Percentiles rank a stretch among this genome's conserved stretches.
Evolutionary conservation across 2,888 invertebrate species (phyloP).

Genomic region (Cephus rjabovi): DNA sequence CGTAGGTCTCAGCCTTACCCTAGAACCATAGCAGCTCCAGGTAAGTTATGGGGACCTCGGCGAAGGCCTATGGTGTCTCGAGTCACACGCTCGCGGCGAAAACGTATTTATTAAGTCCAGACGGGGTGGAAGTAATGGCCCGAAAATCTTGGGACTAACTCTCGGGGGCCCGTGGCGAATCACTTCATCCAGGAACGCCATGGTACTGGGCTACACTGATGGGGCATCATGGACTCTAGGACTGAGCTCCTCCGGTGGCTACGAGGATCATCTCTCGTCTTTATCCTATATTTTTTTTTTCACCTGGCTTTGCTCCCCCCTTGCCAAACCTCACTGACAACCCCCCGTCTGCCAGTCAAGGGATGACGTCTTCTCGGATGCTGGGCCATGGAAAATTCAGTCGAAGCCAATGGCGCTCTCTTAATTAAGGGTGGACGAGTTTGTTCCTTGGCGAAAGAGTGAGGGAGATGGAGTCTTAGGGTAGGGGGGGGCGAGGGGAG

Average conservation of each 20-base stretch:
- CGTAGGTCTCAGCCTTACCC: background rate
- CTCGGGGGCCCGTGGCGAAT: slow-evolving; percentile 37
- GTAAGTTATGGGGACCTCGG: slow-evolving; percentile 26
- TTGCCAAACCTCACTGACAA: background rate
- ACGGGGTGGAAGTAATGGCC: slow-evolving; percentile 11
- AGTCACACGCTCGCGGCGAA: slow-evolving; percentile 28
- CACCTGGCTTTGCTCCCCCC: background rate
- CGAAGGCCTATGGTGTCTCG: slow-evolving; percentile 8
- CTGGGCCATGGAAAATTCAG: slow-evolving; percentile 45
- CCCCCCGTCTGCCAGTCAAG: background rate
- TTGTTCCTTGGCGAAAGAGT: background rate
- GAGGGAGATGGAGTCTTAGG: slow-evolving; percentile 19
- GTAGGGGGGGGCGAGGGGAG: slow-evolving; percentile 2
- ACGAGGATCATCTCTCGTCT: background rate
- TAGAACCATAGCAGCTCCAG: slow-evolving; percentile 15
- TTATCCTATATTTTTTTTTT: background rate
- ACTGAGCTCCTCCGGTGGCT: background rate
- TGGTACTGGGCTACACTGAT: slow-evolving; percentile 1
- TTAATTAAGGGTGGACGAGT: slow-evolving; percentile 53
- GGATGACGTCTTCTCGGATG: slow-evolving; percentile 27
- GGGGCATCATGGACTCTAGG: no score
- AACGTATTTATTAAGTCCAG: slow-evolving; percentile 33
- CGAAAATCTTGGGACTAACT: slow-evolving; percentile 9
- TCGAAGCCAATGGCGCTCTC: slow-evolving; percentile 48
- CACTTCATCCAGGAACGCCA: slow-evolving; percentile 36